Percentiles rank a stretch among this genome's conserved stretches.
Evolutionary conservation across 2,113 vertebrate genomes (phyloP).

Genomic region (Apodemus speciosus): DNA sequence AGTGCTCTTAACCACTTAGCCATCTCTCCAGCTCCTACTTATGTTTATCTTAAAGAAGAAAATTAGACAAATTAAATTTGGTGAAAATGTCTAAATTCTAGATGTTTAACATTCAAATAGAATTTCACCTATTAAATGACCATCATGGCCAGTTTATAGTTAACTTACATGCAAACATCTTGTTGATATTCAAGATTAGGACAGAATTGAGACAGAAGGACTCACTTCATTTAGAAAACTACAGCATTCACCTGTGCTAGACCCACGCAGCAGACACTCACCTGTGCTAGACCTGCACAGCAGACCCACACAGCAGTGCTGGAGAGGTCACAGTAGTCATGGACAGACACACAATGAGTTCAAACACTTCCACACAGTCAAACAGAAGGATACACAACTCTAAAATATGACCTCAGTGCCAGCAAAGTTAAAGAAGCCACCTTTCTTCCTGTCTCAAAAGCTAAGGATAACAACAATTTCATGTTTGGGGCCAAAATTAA

Average conservation of each 20-base stretch:
- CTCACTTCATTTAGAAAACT: conserved; percentile 56
- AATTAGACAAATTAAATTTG: conserved; percentile 35
- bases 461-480: conserved; percentile 11
- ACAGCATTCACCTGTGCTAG: not conserved
- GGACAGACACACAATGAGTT: not conserved
- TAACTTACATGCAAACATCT: conserved; percentile 1
- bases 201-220: not conserved
- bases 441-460: not conserved
- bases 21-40: no score
- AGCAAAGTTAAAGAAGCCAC: conserved; percentile 47
- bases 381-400: conserved; percentile 12
- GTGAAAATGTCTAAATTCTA: conserved; percentile 1
- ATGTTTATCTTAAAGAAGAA: conserved; percentile 13
- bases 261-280: not conserved
- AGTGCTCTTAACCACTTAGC: no score
- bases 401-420: conserved; percentile 7
- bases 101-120: not conserved
- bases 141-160: conserved; percentile 21
- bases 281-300: no score
- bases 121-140: conserved; percentile 26
- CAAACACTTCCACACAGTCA: conserved; percentile 3
- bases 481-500: conserved; percentile 25
- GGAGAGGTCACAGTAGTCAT: not conserved
- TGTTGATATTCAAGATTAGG: conserved; percentile 1
- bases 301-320: not conserved